phyloP scores from a whole-genome alignment of 2,113 vertebrate species.

The Ciconia stormi region DNA sequence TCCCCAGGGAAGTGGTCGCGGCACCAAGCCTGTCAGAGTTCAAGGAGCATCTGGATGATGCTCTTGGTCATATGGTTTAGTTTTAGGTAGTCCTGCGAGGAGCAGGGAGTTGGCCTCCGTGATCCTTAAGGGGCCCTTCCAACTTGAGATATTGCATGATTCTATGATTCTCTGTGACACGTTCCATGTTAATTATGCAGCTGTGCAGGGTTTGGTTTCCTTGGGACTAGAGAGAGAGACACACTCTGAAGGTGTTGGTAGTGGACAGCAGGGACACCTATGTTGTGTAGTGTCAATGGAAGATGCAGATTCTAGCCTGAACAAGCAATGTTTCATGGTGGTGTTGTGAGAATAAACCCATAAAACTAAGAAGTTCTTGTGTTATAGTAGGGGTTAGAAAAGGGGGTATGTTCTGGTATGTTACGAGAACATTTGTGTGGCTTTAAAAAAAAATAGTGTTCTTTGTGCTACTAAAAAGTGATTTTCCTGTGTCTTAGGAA shows the following conservation, averaged over 20 bases:
- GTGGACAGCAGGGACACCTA: neutral
- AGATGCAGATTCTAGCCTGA: neutral
- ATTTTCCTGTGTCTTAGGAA: neutral
- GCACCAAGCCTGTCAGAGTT: neutral
- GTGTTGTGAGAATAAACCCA: neutral
- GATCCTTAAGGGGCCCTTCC: neutral
- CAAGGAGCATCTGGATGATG: neutral
- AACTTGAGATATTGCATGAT: neutral
- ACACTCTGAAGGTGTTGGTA: neutral
- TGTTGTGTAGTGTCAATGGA: neutral
- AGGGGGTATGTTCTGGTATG: neutral
- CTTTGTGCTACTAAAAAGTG: neutral
- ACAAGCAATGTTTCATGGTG: fast-evolving
- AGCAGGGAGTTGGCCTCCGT: neutral
- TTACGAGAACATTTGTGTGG: no score
- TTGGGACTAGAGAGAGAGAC: neutral
- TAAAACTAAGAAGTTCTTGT: neutral
- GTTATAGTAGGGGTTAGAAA: neutral
- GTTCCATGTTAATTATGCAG: neutral
- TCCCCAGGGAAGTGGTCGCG: neutral
- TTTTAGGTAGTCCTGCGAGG: neutral
- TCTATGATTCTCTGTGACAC: neutral
- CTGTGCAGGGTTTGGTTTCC: neutral
- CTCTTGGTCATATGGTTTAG: neutral
- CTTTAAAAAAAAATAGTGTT: neutral